Conservation (phyloP, 1,140 invertebrate species). For the Microplitis mediator region DNA sequence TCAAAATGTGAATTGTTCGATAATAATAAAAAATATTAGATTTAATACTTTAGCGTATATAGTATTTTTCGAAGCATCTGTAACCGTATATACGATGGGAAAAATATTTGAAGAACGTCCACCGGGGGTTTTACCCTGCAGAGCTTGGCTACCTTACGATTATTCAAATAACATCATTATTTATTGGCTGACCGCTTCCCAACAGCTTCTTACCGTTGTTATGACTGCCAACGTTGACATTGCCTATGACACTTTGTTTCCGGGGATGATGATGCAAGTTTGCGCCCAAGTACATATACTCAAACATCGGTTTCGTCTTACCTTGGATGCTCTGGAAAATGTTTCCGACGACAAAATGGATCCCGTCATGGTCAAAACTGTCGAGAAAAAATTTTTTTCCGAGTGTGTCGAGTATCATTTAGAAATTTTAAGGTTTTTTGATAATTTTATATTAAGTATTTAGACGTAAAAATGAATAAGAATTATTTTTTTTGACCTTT, state of each 20-base stretch:
- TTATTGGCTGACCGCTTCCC: not conserved
- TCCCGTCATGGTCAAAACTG: not conserved
- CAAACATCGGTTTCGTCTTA: not conserved
- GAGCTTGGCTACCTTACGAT: conserved; percentile 3
- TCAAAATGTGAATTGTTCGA: not conserved
- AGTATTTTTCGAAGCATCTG: not conserved
- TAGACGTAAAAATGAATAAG: not conserved
- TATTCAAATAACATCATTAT: not conserved
- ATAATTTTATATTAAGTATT: not conserved
- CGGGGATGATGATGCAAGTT: conserved; percentile 3
- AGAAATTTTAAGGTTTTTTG: not conserved
- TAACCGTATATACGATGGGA: not conserved
- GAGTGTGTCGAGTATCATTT: conserved; percentile 4
- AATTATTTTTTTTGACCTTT: not conserved
- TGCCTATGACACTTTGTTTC: not conserved
- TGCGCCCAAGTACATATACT: not conserved
- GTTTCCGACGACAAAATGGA: not conserved
- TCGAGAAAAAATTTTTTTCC: not conserved
- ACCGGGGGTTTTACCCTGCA: not conserved
- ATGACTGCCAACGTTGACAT: not conserved
- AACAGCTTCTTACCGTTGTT: not conserved
- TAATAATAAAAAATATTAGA: not conserved
- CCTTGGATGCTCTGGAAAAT: not conserved
- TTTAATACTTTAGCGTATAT: not conserved
- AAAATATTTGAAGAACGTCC: not conserved